Conservation (phyloP, 2,888 invertebrate species). For the Scelioninae gen. 2 region DNA sequence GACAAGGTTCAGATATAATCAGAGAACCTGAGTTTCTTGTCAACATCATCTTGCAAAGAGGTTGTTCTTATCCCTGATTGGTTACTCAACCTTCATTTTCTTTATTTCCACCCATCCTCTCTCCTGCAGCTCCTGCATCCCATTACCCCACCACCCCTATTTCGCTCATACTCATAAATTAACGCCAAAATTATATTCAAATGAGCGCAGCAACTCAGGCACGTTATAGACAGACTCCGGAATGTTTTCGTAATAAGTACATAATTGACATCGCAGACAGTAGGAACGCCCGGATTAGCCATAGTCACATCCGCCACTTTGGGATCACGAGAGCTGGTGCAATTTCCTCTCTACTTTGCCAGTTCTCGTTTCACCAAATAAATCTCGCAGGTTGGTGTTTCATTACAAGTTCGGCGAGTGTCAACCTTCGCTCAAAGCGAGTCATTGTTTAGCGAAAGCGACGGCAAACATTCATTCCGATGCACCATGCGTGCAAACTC, state of each 20-base stretch:
- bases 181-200: constrained; percentile 42
- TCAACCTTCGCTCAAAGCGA: constrained; percentile 48
- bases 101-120: too few relatives aligned
- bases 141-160: too few relatives aligned
- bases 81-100: too few relatives aligned
- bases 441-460: constrained; percentile 43
- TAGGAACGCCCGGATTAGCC: constrained; percentile 52
- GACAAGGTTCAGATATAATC: too few relatives aligned
- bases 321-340: constrained; percentile 51
- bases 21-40: too few relatives aligned
- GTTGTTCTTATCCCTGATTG: too few relatives aligned
- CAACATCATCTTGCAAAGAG: too few relatives aligned
- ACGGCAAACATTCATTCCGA: constrained; percentile 49
- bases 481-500: constrained; percentile 8
- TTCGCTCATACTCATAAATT: too few relatives aligned
- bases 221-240: constrained; percentile 40
- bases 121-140: too few relatives aligned
- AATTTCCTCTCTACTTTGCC: constrained; percentile 58
- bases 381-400: constrained; percentile 52
- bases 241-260: constrained; percentile 58
- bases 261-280: constrained; percentile 57
- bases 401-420: constrained; percentile 55
- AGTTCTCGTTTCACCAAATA: constrained; percentile 59
- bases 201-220: constrained; percentile 29
- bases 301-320: constrained; percentile 54